These are phyloP conservation scores for Chloroclystis v-ata DNA, from an alignment of 2,888 invertebrate species.

Conservation along the genomic window DNA sequence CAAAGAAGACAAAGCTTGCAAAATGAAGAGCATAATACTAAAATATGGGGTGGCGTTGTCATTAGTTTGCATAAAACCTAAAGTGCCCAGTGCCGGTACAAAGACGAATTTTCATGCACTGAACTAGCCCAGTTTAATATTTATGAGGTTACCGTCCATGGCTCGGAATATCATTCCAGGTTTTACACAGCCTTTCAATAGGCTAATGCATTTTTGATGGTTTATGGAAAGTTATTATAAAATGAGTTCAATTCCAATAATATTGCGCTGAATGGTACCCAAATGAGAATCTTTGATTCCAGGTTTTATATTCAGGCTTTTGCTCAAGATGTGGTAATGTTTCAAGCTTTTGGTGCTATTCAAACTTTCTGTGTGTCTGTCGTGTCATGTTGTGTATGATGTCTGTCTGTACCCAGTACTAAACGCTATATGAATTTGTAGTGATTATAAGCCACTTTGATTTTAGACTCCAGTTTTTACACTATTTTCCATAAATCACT, in stretches of 20 bases:
- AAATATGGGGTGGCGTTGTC: neutral
- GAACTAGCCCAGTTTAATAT: conserved; percentile 10
- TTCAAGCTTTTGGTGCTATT: too few species aligned
- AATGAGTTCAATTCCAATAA: neutral
- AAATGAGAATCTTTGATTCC: too few species aligned
- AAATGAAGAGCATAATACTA: neutral
- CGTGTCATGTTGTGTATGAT: too few species aligned
- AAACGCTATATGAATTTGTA: too few species aligned
- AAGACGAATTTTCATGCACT: conserved; percentile 5
- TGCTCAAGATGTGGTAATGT: too few species aligned
- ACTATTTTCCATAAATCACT: too few species aligned
- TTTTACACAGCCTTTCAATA: conserved; percentile 11
- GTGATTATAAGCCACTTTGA: too few species aligned
- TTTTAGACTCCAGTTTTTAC: too few species aligned
- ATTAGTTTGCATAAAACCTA: neutral
- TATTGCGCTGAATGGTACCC: neutral
- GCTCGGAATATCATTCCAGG: conserved; percentile 11
- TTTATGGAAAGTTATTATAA: conserved; percentile 3
- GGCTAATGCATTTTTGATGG: conserved; percentile 9
- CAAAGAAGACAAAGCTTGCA: neutral
- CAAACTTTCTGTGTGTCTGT: too few species aligned
- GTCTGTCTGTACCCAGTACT: too few species aligned
- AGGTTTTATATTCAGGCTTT: too few species aligned
- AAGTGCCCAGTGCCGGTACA: neutral
- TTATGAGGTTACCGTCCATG: conserved; percentile 12